These are phyloP conservation scores for Chlorodrepanis virens DNA, from an alignment of 2,113 vertebrate genomes.

Conservation along the genomic window DNA sequence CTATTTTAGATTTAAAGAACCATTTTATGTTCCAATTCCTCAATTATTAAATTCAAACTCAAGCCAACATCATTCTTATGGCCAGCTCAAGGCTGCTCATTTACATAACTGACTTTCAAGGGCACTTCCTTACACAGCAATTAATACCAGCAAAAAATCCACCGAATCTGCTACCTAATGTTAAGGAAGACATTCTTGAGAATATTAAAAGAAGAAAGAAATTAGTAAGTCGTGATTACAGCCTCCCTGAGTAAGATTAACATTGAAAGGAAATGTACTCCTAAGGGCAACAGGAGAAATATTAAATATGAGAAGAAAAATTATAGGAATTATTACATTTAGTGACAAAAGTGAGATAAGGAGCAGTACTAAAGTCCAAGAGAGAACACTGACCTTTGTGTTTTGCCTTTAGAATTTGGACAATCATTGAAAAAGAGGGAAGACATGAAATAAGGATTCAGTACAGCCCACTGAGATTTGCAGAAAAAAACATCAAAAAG, in stretches of 20 bases:
- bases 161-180: not conserved
- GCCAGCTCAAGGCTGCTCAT: slow-evolving; percentile 50
- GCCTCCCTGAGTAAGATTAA: not conserved
- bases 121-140: slow-evolving; percentile 7
- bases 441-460: not conserved
- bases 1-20: slow-evolving; percentile 18
- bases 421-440: not conserved
- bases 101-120: slow-evolving; percentile 58
- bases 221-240: not conserved
- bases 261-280: not conserved
- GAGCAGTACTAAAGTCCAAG: not conserved
- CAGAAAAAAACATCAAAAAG: not conserved
- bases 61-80: not conserved
- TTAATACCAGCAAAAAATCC: slow-evolving; percentile 4
- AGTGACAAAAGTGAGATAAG: not conserved
- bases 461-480: not conserved
- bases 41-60: slow-evolving; percentile 46
- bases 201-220: slow-evolving; percentile 1
- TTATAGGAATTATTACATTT: not conserved
- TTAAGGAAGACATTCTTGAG: not conserved
- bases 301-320: not conserved
- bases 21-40: slow-evolving; percentile 35
- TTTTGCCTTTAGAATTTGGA: not conserved
- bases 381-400: not conserved
- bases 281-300: not conserved